A percentile compares a stretch with the other conserved stretches of the same genome.
Conservation (phyloP, 2,113 vertebrate species). For the Bagarius yarrelli region DNA sequence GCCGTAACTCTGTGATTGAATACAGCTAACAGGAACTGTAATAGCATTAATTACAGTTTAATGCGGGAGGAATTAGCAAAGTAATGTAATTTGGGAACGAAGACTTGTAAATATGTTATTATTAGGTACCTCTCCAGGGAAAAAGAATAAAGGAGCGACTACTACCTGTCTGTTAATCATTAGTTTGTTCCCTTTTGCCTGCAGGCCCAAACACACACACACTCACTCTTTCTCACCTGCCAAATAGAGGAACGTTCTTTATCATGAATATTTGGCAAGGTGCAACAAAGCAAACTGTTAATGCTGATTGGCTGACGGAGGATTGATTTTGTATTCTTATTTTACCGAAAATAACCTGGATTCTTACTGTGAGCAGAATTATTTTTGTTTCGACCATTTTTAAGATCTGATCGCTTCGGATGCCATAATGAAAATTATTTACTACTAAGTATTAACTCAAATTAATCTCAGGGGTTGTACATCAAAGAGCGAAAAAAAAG, state of each 20-base stretch:
- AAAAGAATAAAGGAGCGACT: constrained; percentile 62
- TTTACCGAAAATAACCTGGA: neutral
- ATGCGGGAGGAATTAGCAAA: constrained; percentile 60
- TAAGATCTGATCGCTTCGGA: no score
- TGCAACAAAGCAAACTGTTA: neutral
- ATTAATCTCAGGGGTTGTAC: no score
- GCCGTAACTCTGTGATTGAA: constrained; percentile 58
- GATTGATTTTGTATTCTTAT: neutral
- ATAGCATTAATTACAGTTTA: constrained; percentile 59
- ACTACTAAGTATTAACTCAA: no score
- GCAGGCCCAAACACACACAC: constrained; percentile 1
- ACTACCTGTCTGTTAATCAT: constrained; percentile 39
- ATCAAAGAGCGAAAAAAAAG: neutral
- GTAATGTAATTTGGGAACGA: constrained; percentile 67
- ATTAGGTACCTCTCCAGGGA: constrained; percentile 58
- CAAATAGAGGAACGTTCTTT: constrained; percentile 26
- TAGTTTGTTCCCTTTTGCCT: constrained; percentile 1
- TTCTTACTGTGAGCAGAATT: no score
- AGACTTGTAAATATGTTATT: constrained; percentile 68
- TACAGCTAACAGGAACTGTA: constrained; percentile 43
- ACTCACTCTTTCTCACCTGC: constrained; percentile 32
- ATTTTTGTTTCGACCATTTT: no score
- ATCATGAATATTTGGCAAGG: constrained; percentile 32
- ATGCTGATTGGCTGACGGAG: constrained; percentile 1
- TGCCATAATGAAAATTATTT: no score